Percentiles rank a stretch among this genome's conserved stretches.
These are phyloP conservation scores for Sminthurides aquaticus DNA, from an alignment of 2,888 invertebrate genomes.

Conservation along the genomic window DNA sequence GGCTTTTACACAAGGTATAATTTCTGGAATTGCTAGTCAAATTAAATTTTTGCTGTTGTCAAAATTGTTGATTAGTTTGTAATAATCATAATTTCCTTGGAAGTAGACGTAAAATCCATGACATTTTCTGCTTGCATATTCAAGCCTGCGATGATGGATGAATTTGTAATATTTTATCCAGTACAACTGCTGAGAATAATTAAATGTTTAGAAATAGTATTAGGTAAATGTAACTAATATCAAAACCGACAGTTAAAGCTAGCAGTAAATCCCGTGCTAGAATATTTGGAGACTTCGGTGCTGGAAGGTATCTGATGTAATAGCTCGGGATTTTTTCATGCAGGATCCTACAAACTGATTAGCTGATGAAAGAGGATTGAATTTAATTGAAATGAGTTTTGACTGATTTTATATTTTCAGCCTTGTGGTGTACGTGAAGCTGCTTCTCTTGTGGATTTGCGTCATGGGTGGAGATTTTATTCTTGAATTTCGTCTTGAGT, in stretches of 20 bases:
- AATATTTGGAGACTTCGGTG: too few species aligned
- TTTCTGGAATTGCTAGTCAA: too few species aligned
- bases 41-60: too few species aligned
- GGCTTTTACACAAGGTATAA: conserved; percentile 43
- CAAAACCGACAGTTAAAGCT: too few species aligned
- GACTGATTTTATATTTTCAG: conserved; percentile 26
- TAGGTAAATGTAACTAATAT: too few species aligned
- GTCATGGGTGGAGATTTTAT: conserved; percentile 44
- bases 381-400: neutral
- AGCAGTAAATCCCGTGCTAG: too few species aligned
- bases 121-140: neutral
- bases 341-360: too few species aligned
- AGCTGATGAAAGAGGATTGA: too few species aligned
- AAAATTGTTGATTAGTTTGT: conserved; percentile 5
- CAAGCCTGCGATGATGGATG: neutral
- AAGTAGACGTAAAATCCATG: neutral
- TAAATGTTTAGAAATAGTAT: too few species aligned
- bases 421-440: conserved; percentile 43
- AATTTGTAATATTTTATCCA: neutral
- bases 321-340: too few species aligned
- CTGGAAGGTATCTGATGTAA: too few species aligned
- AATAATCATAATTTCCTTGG: neutral
- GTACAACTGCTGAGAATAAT: neutral
- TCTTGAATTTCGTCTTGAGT: conserved; percentile 43
- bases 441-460: conserved; percentile 43